Base-by-base conservation (phyloP, 2,797 vertebrate species). In the Hyperoplus lanceolatus region DNA sequence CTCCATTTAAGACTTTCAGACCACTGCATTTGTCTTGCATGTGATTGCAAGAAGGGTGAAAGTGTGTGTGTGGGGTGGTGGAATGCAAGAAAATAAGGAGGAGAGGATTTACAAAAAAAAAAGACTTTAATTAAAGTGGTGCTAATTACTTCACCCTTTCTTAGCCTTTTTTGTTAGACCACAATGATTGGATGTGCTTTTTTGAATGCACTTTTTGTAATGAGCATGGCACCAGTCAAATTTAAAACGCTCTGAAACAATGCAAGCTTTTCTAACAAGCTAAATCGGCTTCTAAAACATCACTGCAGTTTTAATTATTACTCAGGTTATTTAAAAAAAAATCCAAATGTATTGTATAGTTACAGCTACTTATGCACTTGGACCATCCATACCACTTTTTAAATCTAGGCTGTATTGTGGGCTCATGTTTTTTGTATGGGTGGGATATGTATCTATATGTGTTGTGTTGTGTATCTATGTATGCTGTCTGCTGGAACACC, bases 91-190 rank as follows among this genome's bases (percentile, higher is more conserved):
- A 60, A 49, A 64, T 87, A 62, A 70, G 79, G 29, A 69, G 46
- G 69, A 75, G 54, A 84, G 48, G 67, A 67, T 59, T 74, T 61
- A 29, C 29, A 29, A n/a, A 54, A 72, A 79, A 72, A 82, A 80
- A 42, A 45, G 2, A 21, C 75, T 89, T 84, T 90, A 90, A 92
- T 93, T 90, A 91, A 88, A 86, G 76, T 63, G 62, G 84, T 82
- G 81, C 83, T 92, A 92, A 93, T 93, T 90, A 89, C 87, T 84
- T 89, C 61, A 74, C 65, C 76, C 69, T 69, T 73, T 81, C 80
- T 74, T 60, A 80, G 74, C 86, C 81, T 77, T 70, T 29, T 3
- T 29, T 29, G 29, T 29, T 29, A 29, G 29, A 29, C 9, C 70
- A 65, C 67, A 15, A 45, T 86, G 82, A 86, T 83, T 84, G 86